Base-by-base conservation (phyloP, 2,888 invertebrate genomes). In the Cybosia mesomella region DNA sequence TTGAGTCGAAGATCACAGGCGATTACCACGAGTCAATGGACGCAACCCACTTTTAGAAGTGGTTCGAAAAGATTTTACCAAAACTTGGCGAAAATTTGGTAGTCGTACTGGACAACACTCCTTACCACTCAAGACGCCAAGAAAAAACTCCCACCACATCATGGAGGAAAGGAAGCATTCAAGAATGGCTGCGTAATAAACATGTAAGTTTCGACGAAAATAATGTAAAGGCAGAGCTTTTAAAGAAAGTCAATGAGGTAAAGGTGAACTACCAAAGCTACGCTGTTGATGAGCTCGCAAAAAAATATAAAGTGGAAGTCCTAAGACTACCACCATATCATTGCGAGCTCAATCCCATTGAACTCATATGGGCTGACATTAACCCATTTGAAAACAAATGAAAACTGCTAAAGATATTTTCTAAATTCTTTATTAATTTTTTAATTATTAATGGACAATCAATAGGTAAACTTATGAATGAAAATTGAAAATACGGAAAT, bases 271-370 rank as follows among this genome's bases (percentile, higher is more conserved):
- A 28, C 39, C 36, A 60, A 66, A 66, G 24, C 18, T 67, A 53
- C 22, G 66, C 58, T 39, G 68, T 68, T 58, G 72, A 67, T 39
- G 65, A 67, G 70, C 67, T 72, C 58, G 65, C 67, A 59, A 69
- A 62, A 59, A 72, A 67, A 61, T 57, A 58, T 54, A 74, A 69
- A 55, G 70, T 65, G 58, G 71, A 71, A 62, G 71, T 70, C 72
- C 75, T 68, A 53, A 60, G 69, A 64, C 72, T 76, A 21, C 64
- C 59, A 32, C 60, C 28, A 4, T 28, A 28, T 28, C 28, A 28
- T 28, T 28, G 28, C 28, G n/a, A n/a, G n/a, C n/a, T n/a, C n/a
- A n/a, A n/a, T n/a, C n/a, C n/a, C n/a, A n/a, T n/a, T n/a, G n/a
- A n/a, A n/a, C n/a, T n/a, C n/a, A n/a, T n/a, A n/a, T n/a, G n/a